phyloP scores from a whole-genome alignment of 2,888 invertebrate species.

The Acleris literana region DNA sequence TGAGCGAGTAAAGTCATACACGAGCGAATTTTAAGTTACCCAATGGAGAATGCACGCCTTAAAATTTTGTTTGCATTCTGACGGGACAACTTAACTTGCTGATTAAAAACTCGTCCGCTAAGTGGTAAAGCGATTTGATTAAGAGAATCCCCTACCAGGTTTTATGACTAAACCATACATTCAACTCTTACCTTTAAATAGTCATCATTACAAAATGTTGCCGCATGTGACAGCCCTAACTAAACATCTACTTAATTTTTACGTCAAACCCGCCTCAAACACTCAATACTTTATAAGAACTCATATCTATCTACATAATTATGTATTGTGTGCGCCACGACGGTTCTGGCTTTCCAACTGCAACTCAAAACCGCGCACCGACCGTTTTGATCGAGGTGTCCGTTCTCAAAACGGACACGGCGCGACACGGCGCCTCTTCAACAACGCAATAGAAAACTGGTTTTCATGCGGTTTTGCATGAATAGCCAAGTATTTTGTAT shows the following conservation, averaged over 20 bases:
- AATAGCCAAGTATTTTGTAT: slow-evolving; percentile 41
- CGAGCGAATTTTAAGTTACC: too few relatives aligned
- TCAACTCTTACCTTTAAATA: background rate
- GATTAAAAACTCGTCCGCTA: too few relatives aligned
- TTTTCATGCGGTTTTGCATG: slow-evolving; percentile 41
- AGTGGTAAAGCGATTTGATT: too few relatives aligned
- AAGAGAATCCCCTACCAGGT: too few relatives aligned
- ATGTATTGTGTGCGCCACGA: slow-evolving; percentile 25
- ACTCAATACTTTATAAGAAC: slow-evolving; percentile 30
- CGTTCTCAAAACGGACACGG: background rate
- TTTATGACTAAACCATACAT: background rate
- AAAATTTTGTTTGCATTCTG: too few relatives aligned
- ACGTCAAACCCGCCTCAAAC: slow-evolving; percentile 29
- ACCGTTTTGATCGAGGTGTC: background rate
- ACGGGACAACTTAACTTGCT: too few relatives aligned
- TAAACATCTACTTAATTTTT: slow-evolving; percentile 12
- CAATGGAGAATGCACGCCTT: too few relatives aligned
- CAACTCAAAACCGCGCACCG: background rate
- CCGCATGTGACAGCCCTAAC: slow-evolving; percentile 17
- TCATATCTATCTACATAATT: slow-evolving; percentile 32
- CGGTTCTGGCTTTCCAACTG: slow-evolving; percentile 7
- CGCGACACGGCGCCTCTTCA: background rate
- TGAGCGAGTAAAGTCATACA: too few relatives aligned
- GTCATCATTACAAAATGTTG: background rate
- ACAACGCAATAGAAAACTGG: background rate